Percentiles rank a stretch among this genome's conserved stretches.
phyloP scores from a whole-genome alignment of 1,140 invertebrate species.

The Cataglyphis hispanica region DNA sequence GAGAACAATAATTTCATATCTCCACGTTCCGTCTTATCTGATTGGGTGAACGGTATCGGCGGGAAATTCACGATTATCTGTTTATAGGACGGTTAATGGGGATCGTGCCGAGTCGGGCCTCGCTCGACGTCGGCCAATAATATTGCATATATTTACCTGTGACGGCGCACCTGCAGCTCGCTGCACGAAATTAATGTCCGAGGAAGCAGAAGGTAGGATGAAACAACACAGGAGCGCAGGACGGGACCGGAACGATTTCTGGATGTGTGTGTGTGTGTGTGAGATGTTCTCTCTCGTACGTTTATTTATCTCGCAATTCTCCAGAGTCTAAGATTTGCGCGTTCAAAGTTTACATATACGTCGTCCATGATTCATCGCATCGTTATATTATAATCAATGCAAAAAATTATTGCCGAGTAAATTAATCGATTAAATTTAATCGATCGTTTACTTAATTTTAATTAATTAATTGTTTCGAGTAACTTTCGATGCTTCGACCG shows the following conservation, averaged over 20 bases:
- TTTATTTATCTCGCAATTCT: slow-evolving; percentile 57
- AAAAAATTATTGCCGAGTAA: neutral
- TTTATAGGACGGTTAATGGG: slow-evolving; percentile 83
- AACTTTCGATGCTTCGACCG: neutral
- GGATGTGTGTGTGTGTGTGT: neutral
- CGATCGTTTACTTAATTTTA: neutral
- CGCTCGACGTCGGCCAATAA: slow-evolving; percentile 73
- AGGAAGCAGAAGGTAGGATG: slow-evolving; percentile 33
- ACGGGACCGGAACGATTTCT: slow-evolving; percentile 46
- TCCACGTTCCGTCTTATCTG: slow-evolving; percentile 80
- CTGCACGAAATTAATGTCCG: slow-evolving; percentile 68
- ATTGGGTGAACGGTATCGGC: slow-evolving; percentile 80
- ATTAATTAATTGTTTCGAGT: slow-evolving; percentile 11
- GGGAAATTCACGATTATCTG: slow-evolving; percentile 82
- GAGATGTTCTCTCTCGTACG: slow-evolving; percentile 25
- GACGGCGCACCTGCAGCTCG: slow-evolving; percentile 49
- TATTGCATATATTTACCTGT: slow-evolving; percentile 67
- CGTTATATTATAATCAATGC: neutral
- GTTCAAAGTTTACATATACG: neutral
- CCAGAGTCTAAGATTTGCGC: slow-evolving; percentile 9
- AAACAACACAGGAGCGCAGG: slow-evolving; percentile 53
- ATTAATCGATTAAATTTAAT: neutral
- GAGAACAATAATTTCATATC: slow-evolving; percentile 82
- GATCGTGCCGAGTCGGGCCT: slow-evolving; percentile 69
- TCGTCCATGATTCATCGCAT: neutral